Conservation (phyloP, 2,113 vertebrate genomes). For the Macaca fascicularis region DNA sequence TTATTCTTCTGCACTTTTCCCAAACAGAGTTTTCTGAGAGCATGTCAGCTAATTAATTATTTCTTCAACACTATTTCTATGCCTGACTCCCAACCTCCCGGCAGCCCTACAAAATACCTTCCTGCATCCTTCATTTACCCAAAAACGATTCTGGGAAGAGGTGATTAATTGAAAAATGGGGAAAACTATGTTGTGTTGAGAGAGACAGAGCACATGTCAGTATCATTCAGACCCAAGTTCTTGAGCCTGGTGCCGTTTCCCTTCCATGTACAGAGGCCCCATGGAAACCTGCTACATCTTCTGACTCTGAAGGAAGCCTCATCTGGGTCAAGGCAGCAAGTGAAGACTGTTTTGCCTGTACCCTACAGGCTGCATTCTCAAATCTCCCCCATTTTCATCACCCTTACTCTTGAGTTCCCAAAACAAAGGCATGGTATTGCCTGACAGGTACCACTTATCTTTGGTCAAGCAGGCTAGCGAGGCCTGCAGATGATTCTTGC, state of each 20-base stretch:
- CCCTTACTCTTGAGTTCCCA: constrained; percentile 39
- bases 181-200: constrained; percentile 55
- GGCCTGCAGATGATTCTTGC: neutral
- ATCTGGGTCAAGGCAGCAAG: neutral
- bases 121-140: constrained; percentile 68
- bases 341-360: neutral
- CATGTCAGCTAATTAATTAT: constrained; percentile 82
- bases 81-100: constrained; percentile 77
- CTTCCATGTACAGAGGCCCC: neutral
- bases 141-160: constrained; percentile 74
- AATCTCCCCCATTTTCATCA: constrained; percentile 32
- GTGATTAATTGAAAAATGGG: constrained; percentile 63
- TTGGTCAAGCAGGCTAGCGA: neutral
- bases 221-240: constrained; percentile 1
- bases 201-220: neutral
- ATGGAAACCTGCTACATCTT: neutral
- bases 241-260: neutral
- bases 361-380: neutral
- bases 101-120: constrained; percentile 70
- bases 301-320: neutral
- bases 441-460: constrained; percentile 30
- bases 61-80: constrained; percentile 78
- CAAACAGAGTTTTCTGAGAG: constrained; percentile 77
- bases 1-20: constrained; percentile 70
- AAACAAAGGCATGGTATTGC: neutral